phyloP scores from a whole-genome alignment of 2,113 vertebrate species.

The Lophura nycthemera region DNA sequence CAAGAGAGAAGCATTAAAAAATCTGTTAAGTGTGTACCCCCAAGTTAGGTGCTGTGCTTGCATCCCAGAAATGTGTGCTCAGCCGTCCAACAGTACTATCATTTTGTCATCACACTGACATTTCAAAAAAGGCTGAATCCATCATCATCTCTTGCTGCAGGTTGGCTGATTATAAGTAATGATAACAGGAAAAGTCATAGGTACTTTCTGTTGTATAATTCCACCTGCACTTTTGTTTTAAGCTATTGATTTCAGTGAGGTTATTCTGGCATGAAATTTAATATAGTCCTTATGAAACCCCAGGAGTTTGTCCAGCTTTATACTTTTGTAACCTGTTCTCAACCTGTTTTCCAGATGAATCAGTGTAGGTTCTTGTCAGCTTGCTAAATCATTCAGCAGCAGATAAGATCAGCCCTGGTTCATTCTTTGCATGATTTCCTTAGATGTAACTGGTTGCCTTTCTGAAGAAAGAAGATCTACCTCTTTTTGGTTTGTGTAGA shows the following conservation, averaged over 20 bases:
- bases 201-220: not conserved
- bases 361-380: not conserved
- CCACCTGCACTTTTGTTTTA: not conserved
- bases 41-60: not conserved
- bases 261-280: not conserved
- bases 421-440: not conserved
- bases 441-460: not conserved
- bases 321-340: not conserved
- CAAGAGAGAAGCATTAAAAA: not conserved
- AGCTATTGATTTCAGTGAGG: not conserved
- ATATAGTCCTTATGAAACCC: not conserved
- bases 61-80: not conserved
- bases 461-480: not conserved
- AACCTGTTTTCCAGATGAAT: not conserved
- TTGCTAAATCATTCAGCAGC: not conserved
- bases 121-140: not conserved
- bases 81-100: not conserved
- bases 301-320: not conserved
- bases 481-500: constrained; percentile 11
- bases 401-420: not conserved
- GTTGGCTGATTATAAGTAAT: not conserved
- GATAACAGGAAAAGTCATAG: not conserved
- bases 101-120: not conserved
- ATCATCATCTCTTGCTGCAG: not conserved
- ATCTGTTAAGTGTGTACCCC: not conserved